A percentile compares a stretch with the other conserved stretches of the same genome.
These are phyloP conservation scores for Oenanthe melanoleuca DNA, from an alignment of 2,113 vertebrate genomes.

Conservation along the genomic window DNA sequence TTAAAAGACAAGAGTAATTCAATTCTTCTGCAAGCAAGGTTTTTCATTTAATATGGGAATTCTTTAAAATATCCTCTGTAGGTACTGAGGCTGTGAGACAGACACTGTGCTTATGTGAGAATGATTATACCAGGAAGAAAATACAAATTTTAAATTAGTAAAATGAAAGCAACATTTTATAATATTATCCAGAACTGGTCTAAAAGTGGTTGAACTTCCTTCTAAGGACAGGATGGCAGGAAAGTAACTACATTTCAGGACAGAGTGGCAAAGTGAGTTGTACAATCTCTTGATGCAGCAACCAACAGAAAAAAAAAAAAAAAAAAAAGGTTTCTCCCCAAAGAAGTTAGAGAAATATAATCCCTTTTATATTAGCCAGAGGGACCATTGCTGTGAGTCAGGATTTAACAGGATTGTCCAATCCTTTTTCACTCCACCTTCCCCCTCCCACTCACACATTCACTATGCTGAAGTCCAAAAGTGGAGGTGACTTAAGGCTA, in stretches of 20 bases:
- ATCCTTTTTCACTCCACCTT: background rate
- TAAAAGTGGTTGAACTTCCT: background rate
- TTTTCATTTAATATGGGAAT: background rate
- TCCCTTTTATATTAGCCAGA: background rate
- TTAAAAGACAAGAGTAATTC: background rate
- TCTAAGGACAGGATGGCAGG: background rate
- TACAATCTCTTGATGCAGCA: background rate
- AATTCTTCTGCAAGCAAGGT: background rate
- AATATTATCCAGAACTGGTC: background rate
- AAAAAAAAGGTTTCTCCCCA: background rate
- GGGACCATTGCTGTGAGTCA: background rate
- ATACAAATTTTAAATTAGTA: background rate
- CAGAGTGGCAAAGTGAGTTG: background rate
- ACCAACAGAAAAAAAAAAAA: background rate
- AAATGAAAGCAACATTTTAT: background rate
- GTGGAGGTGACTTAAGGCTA: slow-evolving; percentile 16
- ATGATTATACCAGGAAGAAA: background rate
- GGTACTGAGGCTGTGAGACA: background rate
- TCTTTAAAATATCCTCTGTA: background rate
- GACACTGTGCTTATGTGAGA: background rate
- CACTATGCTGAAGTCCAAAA: background rate
- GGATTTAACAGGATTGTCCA: background rate
- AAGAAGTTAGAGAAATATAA: background rate
- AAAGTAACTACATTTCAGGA: background rate
- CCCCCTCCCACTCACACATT: background rate